Evolutionary conservation across 2,888 invertebrate species (phyloP), one percentile per base, ranked within the genome.

Genomic region (Pelosia muscerda): DNA sequence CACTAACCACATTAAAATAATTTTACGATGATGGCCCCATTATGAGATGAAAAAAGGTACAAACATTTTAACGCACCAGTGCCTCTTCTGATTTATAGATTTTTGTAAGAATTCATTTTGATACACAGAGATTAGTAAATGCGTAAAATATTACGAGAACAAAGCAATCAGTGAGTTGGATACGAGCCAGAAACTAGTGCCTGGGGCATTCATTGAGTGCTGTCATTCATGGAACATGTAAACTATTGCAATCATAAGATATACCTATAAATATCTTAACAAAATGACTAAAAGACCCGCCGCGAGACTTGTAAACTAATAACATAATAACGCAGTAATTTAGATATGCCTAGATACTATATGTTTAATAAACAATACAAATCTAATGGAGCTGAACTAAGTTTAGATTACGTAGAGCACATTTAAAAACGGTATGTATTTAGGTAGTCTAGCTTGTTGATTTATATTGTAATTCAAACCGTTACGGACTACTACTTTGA

Each of bases 141-240:
- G 73, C 66, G 84, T 86, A 83, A 87, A 88, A 82, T 86, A 86
- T 86, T 86, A 84, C 71, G 80, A 82, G 83, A 91, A 91, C 86
- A 89, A 88, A 88, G 88, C 85, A 85, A 91, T 89, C 86, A 82
- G 79, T 68, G 72, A 70, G 71, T 80, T 86, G 92, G 92, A 90
- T 84, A 15, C 28, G 31, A 61, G 89, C 92, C 92, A 92, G 79
- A 68, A 69, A 68, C 77, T 73, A 78, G 80, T 68, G 74, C 25
- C 26, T 59, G 56, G 71, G 58, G 73, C 82, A 74, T 77, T 83
- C 89, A 89, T 89, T 90, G 86, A 90, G 72, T 73, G 65, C 82
- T 82, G 84, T 88, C 88, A 90, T 91, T 92, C 90, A 90, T 78
- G 72, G 73, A 63, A 70, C 68, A 63, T 55, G 26, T 57, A 62